These are phyloP conservation scores for Eristalinus aeneus DNA, from an alignment of 2,888 invertebrate species.

Conservation along the genomic window DNA sequence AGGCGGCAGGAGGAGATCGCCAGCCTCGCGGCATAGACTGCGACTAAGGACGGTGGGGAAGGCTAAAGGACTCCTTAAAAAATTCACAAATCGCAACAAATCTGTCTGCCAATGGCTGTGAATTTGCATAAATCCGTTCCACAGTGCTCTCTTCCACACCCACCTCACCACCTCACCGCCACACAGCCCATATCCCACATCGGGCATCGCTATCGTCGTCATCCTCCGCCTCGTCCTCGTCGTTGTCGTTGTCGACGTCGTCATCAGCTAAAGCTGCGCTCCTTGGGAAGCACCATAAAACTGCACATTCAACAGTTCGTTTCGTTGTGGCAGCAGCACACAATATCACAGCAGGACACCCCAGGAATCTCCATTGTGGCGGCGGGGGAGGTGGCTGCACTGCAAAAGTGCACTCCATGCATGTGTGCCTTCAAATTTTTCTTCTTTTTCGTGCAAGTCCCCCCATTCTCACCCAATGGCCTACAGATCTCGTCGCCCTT, in stretches of 20 bases:
- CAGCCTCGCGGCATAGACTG: background rate
- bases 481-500: background rate
- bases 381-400: background rate
- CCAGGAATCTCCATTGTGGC: constrained; percentile 12
- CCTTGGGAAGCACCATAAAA: constrained; percentile 66
- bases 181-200: background rate
- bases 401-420: constrained; percentile 49
- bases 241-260: constrained; percentile 8
- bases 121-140: constrained; percentile 72
- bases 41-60: background rate
- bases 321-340: constrained; percentile 57
- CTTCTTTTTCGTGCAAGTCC: background rate
- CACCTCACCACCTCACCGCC: background rate
- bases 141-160: constrained; percentile 30
- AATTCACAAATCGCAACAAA: constrained; percentile 73
- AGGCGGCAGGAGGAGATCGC: background rate
- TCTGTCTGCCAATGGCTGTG: constrained; percentile 71
- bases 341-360: constrained; percentile 62
- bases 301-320: constrained; percentile 71
- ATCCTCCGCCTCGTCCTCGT: background rate
- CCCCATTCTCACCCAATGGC: background rate
- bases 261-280: constrained; percentile 28
- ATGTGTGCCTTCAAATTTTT: constrained; percentile 31
- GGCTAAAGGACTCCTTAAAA: constrained; percentile 65
- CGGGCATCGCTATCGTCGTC: too few species aligned